Evolutionary conservation across 2,888 invertebrate genomes (phyloP).

Genomic region (Parnassius smintheus): DNA sequence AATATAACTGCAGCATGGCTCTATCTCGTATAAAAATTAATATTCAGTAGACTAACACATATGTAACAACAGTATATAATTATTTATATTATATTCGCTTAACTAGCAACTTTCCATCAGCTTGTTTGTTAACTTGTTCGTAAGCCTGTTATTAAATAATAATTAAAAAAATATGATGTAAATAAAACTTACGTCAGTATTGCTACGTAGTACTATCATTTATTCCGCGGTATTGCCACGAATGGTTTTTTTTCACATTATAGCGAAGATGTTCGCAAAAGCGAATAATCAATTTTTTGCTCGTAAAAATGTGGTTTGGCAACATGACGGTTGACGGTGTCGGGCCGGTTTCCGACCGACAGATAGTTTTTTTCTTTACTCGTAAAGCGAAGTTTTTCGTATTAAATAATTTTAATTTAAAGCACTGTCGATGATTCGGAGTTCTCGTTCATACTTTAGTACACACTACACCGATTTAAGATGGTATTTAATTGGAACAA

Average conservation of each 20-base stretch:
- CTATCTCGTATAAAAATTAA: no score
- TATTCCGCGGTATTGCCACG: slow-evolving; percentile 24
- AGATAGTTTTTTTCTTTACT: slow-evolving; percentile 23
- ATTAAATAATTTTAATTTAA: slow-evolving; percentile 13
- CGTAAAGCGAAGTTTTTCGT: slow-evolving; percentile 1
- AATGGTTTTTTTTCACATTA: slow-evolving; percentile 12
- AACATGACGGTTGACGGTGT: slow-evolving; percentile 27
- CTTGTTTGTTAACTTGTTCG: no score
- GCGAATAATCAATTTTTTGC: slow-evolving; percentile 45
- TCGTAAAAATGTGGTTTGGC: slow-evolving; percentile 50
- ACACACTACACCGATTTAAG: no score
- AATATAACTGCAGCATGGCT: no score
- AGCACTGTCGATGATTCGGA: background rate
- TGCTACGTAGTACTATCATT: slow-evolving; percentile 25
- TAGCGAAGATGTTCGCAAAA: slow-evolving; percentile 30
- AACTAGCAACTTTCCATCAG: no score
- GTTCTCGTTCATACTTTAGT: no score
- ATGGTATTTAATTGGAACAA: no score
- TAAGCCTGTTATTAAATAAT: no score
- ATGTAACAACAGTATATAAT: no score
- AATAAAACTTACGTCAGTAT: slow-evolving; percentile 42
- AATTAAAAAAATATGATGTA: no score
- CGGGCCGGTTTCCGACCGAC: slow-evolving; percentile 39
- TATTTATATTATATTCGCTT: no score
- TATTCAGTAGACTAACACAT: no score